A percentile compares a stretch with the other conserved stretches of the same genome.
phyloP scores from a whole-genome alignment of 2,797 vertebrate genomes.

The Acipenser ruthenus region DNA sequence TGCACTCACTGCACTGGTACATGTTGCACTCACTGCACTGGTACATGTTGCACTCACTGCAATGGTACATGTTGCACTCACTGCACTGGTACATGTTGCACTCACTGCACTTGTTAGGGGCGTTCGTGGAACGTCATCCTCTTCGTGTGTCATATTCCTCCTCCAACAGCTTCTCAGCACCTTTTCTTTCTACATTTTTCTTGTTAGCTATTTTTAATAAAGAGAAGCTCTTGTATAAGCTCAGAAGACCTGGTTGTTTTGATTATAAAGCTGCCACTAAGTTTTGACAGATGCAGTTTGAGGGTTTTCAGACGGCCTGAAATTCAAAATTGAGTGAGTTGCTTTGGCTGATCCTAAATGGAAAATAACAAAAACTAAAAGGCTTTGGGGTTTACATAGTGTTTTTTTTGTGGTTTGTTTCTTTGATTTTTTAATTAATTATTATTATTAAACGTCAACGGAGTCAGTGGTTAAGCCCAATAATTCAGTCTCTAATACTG shows the following conservation, averaged over 20 bases:
- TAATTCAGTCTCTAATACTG: no score
- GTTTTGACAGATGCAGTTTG: not conserved
- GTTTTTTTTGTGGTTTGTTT: not conserved
- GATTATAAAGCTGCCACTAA: not conserved
- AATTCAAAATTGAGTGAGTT: not conserved
- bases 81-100: no score
- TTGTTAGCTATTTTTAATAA: not conserved
- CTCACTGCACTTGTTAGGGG: no score
- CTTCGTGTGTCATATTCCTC: no score
- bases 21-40: no score
- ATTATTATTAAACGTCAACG: not conserved
- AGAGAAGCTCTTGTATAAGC: not conserved
- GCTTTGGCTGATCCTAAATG: not conserved
- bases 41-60: no score
- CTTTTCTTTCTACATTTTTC: not conserved
- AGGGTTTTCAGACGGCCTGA: not conserved
- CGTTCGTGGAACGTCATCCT: no score
- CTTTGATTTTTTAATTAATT: not conserved
- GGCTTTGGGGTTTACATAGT: not conserved
- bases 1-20: no score
- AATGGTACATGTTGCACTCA: no score
- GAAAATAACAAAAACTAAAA: not conserved
- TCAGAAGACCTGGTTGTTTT: not conserved
- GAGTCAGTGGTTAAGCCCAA: no score
- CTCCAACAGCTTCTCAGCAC: no score